Evolutionary conservation across 2,113 vertebrate species (phyloP).

Genomic region (Elephantulus edwardii): DNA sequence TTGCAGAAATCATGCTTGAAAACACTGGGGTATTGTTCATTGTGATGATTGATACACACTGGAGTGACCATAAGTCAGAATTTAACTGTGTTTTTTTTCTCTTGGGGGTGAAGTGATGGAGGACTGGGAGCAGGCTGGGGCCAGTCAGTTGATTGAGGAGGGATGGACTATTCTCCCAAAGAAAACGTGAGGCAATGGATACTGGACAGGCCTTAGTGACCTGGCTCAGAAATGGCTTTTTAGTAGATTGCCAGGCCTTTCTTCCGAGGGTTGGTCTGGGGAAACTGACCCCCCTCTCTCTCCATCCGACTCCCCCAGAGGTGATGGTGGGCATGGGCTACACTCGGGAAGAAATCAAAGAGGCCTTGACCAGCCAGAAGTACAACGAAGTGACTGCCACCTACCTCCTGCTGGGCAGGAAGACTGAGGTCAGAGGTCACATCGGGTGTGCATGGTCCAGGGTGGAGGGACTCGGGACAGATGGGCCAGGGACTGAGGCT

Average conservation of each 20-base stretch:
- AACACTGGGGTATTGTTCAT: not conserved
- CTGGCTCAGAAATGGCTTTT: not conserved
- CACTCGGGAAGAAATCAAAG: conserved; percentile 92
- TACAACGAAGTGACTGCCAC: conserved; percentile 96
- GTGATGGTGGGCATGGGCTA: conserved; percentile 97
- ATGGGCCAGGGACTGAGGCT: not conserved
- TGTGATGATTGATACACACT: too few species aligned
- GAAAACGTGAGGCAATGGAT: not conserved
- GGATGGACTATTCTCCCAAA: not conserved
- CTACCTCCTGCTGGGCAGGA: conserved; percentile 94
- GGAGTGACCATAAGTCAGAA: not conserved
- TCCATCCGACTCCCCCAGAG: conserved; percentile 80
- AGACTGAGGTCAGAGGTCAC: conserved; percentile 86
- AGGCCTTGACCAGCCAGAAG: conserved; percentile 90
- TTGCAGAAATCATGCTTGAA: not conserved
- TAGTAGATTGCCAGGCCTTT: too few species aligned
- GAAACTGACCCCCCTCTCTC: not conserved
- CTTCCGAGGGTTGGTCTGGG: not conserved
- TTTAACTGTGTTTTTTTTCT: not conserved
- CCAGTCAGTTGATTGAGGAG: too few species aligned
- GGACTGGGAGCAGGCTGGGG: not conserved
- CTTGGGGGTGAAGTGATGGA: not conserved
- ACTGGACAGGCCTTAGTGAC: not conserved
- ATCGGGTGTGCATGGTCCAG: not conserved
- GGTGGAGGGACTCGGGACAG: not conserved